phyloP scores from a whole-genome alignment of 2,888 invertebrate genomes.

The Leptura quadrifasciata region DNA sequence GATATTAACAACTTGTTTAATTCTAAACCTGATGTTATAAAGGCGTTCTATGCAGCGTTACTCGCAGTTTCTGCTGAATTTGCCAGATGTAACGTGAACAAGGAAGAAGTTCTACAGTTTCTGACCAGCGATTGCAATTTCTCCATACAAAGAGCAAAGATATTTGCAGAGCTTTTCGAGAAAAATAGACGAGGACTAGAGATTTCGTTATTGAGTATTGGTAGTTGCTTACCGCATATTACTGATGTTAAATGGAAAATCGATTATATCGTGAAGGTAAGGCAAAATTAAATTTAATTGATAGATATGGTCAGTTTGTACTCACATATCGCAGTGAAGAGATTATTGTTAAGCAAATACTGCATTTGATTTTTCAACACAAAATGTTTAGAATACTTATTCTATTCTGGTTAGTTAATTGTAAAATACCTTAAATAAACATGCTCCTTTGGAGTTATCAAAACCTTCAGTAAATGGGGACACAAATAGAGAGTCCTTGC shows the following conservation, averaged over 20 bases:
- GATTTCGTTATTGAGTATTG: conserved; percentile 68
- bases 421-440: no score
- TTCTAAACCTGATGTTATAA: conserved; percentile 69
- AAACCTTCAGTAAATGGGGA: no score
- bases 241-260: conserved; percentile 79
- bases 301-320: conserved; percentile 1
- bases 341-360: no score
- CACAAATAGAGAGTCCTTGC: no score
- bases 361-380: no score
- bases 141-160: conserved; percentile 55
- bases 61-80: conserved; percentile 66
- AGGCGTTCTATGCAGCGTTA: conserved; percentile 67
- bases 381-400: no score
- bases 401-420: no score
- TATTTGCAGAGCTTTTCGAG: conserved; percentile 65
- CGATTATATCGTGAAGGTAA: conserved; percentile 74
- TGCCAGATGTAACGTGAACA: conserved; percentile 62
- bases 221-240: conserved; percentile 75
- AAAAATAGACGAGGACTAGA: conserved; percentile 64
- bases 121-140: conserved; percentile 65
- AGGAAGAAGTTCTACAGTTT: conserved; percentile 61
- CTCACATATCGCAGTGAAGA: not conserved
- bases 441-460: no score
- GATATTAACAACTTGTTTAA: conserved; percentile 63
- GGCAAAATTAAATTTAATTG: not conserved